A percentile compares a stretch with the other conserved stretches of the same genome.
Evolutionary conservation across 2,113 vertebrate species (phyloP).

Genomic region (Seriola rivoliana): DNA sequence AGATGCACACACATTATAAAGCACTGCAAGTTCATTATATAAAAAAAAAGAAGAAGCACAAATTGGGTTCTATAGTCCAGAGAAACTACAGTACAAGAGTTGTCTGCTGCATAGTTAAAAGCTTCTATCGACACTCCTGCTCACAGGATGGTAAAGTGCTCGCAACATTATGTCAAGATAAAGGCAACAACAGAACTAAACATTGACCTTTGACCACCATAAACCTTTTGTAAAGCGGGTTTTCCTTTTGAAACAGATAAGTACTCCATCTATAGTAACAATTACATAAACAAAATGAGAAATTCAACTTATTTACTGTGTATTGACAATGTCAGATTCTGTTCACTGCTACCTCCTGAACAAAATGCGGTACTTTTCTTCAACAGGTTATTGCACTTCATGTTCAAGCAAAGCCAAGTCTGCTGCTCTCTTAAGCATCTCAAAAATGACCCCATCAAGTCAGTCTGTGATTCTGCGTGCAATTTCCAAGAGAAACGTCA

Average conservation of each 20-base stretch:
- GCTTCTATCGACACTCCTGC: slow-evolving; percentile 51
- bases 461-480: slow-evolving; percentile 10
- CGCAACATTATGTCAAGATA: slow-evolving; percentile 35
- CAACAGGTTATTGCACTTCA: slow-evolving; percentile 62
- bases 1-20: slow-evolving; percentile 37
- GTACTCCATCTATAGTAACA: neutral
- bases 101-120: slow-evolving; percentile 77
- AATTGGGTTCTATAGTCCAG: slow-evolving; percentile 22
- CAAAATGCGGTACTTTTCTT: neutral
- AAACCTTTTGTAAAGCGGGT: neutral
- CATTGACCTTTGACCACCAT: slow-evolving; percentile 12
- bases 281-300: neutral
- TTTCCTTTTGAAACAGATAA: neutral
- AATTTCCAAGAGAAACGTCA: neutral
- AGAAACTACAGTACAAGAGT: slow-evolving; percentile 61
- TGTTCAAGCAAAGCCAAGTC: slow-evolving; percentile 21
- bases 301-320: neutral
- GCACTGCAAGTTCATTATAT: slow-evolving; percentile 45
- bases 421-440: slow-evolving; percentile 1
- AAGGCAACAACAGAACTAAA: slow-evolving; percentile 70
- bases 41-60: slow-evolving; percentile 23
- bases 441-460: neutral
- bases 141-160: slow-evolving; percentile 76
- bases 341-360: neutral
- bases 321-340: neutral